Percentiles rank a stretch among this genome's conserved stretches.
phyloP scores from a whole-genome alignment of 2,113 vertebrate genomes.

The Bufo bufo region DNA sequence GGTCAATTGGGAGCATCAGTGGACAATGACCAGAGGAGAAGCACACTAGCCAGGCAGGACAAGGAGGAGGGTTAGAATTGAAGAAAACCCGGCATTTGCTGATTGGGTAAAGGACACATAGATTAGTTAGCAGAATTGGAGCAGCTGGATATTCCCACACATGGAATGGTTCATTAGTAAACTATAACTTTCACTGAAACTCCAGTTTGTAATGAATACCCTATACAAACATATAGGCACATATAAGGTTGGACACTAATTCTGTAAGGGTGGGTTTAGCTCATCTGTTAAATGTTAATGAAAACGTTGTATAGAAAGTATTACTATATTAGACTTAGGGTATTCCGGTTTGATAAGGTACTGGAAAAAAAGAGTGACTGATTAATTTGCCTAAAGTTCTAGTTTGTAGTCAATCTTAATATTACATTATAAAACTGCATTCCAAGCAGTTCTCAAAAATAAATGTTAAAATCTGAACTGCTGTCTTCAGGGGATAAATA shows the following conservation, averaged over 20 bases:
- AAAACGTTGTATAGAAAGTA: too few relatives aligned
- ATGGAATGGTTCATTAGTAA: neutral
- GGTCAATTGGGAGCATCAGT: neutral
- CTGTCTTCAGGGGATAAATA: too few relatives aligned
- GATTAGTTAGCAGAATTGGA: neutral
- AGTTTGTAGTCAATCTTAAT: neutral
- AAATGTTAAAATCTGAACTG: neutral
- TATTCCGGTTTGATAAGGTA: neutral
- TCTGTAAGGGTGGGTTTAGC: too few relatives aligned
- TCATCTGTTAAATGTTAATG: too few relatives aligned
- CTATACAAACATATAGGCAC: too few relatives aligned
- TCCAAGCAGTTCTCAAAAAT: neutral
- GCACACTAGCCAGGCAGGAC: neutral
- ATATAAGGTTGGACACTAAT: too few relatives aligned
- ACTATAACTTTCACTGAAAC: neutral
- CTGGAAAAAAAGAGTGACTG: neutral
- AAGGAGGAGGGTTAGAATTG: neutral
- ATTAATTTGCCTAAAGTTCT: neutral
- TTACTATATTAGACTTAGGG: too few relatives aligned
- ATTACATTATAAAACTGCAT: neutral
- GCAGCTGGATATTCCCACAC: slow-evolving; percentile 51
- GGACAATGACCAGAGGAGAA: neutral
- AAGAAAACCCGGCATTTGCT: slow-evolving; percentile 36
- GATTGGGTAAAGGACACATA: slow-evolving; percentile 25
- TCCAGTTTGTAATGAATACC: too few relatives aligned